Percentiles rank a stretch among this genome's conserved stretches.
phyloP scores from a whole-genome alignment of 2,797 vertebrate genomes.

The Hyperoplus immaculatus region DNA sequence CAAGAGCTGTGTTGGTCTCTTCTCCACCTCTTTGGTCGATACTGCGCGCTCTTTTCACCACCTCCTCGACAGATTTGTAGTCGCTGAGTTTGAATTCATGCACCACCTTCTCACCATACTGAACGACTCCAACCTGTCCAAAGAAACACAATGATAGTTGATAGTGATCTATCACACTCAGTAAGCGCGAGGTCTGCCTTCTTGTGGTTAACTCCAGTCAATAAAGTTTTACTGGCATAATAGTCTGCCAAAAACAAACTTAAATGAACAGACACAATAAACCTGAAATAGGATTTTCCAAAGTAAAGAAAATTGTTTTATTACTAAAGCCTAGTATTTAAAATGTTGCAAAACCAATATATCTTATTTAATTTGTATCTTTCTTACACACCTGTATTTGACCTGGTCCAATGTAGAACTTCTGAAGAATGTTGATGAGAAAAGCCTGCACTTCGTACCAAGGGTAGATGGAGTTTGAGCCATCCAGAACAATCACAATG shows the following conservation, averaged over 20 bases:
- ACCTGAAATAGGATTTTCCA: not conserved
- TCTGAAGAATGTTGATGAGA: slow-evolving; percentile 98
- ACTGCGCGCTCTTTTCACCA: slow-evolving; percentile 93
- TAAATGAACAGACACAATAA: not conserved
- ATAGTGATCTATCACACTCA: not conserved
- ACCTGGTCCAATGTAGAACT: slow-evolving; percentile 97
- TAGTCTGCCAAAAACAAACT: not conserved
- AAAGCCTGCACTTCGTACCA: slow-evolving; percentile 98
- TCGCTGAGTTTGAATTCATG: slow-evolving; percentile 96
- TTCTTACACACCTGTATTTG: slow-evolving; percentile 93
- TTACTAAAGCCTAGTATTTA: not conserved
- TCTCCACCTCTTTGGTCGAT: slow-evolving; percentile 95
- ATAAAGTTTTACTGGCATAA: not conserved
- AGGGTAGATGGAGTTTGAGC: slow-evolving; percentile 99
- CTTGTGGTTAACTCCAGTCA: not conserved
- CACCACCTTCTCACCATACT: slow-evolving; percentile 96
- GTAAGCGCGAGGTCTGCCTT: not conserved
- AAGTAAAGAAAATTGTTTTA: not conserved
- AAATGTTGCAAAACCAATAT: not conserved
- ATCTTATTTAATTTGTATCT: not conserved
- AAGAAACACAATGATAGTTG: slow-evolving; percentile 6
- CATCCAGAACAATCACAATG: slow-evolving; percentile 97
- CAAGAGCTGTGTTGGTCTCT: slow-evolving; percentile 95
- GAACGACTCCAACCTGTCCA: slow-evolving; percentile 92
- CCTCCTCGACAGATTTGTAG: slow-evolving; percentile 94